Evolutionary conservation across 2,888 invertebrate genomes (phyloP).

Genomic region (Isoperla grammatica): DNA sequence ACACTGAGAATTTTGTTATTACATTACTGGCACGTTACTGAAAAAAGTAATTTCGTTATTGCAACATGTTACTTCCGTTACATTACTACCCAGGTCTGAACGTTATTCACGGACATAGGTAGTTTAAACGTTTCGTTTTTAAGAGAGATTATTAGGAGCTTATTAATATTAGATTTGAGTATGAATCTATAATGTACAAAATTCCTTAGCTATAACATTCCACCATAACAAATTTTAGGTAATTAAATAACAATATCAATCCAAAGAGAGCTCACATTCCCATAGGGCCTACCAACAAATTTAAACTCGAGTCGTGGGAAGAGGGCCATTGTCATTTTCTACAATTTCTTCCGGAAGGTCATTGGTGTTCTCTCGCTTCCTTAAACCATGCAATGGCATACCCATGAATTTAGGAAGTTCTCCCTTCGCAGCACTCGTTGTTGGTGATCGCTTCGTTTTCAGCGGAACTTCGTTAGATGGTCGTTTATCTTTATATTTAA

Average conservation of each 20-base stretch:
- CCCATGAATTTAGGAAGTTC: conserved; percentile 69
- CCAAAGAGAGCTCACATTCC: not conserved
- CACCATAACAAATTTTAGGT: too few relatives aligned
- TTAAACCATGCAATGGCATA: conserved; percentile 59
- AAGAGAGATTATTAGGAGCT: too few relatives aligned
- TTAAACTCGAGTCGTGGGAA: conserved; percentile 12
- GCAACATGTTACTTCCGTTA: too few relatives aligned
- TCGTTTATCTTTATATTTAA: conserved; percentile 62
- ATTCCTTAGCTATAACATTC: too few relatives aligned
- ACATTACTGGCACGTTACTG: too few relatives aligned
- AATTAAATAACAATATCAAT: conserved; percentile 8
- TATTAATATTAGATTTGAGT: too few relatives aligned
- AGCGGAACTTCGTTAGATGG: conserved; percentile 35
- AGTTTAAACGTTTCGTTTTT: too few relatives aligned
- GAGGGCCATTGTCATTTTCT: conserved; percentile 6
- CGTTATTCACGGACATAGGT: too few relatives aligned
- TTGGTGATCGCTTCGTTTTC: conserved; percentile 33
- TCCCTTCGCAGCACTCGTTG: conserved; percentile 38
- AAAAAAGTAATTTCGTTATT: too few relatives aligned
- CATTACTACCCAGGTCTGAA: too few relatives aligned
- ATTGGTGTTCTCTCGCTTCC: conserved; percentile 32
- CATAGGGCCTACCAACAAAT: not conserved
- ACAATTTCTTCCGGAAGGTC: not conserved
- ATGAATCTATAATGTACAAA: too few relatives aligned
- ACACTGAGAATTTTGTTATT: too few relatives aligned